These are phyloP conservation scores for Drosophila lacertosa DNA, from an alignment of 1,140 invertebrate genomes.

Conservation along the genomic window DNA sequence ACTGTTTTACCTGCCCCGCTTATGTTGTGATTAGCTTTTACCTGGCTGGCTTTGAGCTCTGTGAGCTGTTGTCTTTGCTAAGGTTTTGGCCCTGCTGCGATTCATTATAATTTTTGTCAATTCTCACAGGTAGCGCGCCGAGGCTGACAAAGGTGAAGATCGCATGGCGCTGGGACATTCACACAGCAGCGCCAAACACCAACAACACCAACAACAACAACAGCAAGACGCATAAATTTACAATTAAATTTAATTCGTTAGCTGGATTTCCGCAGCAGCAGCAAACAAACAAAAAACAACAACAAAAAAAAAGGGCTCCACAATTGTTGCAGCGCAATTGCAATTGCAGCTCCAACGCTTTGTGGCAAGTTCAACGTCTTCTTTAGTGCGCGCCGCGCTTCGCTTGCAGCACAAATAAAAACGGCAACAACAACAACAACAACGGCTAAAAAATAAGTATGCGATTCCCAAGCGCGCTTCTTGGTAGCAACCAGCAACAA, in stretches of 20 bases:
- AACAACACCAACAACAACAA: conserved; percentile 6
- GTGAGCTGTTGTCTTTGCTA: conserved; percentile 46
- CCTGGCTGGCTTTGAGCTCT: conserved; percentile 53
- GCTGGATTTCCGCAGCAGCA: conserved; percentile 69
- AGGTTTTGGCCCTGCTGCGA: conserved; percentile 35
- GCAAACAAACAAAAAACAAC: conserved; percentile 50
- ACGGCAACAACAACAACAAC: conserved; percentile 23
- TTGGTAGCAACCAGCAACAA: conserved; percentile 57
- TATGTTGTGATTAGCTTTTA: conserved; percentile 67
- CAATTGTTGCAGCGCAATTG: conserved; percentile 40
- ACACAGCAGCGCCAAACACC: conserved; percentile 29
- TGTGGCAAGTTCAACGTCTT: conserved; percentile 78
- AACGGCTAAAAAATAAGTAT: conserved; percentile 17
- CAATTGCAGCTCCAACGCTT: conserved; percentile 33
- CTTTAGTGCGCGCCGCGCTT: conserved; percentile 73
- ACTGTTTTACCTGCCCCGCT: conserved; percentile 65
- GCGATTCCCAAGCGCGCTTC: conserved; percentile 77
- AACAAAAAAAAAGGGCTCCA: conserved; percentile 33
- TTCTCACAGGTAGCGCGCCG: conserved; percentile 58
- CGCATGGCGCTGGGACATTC: conserved; percentile 57
- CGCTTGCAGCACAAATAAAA: conserved; percentile 57
- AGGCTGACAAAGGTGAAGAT: conserved; percentile 68
- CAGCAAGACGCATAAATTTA: conserved; percentile 72
- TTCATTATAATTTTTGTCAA: conserved; percentile 81
- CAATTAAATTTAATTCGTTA: conserved; percentile 80